Base-by-base conservation (phyloP, 2,113 vertebrate species). In the Tupaia chinensis region DNA sequence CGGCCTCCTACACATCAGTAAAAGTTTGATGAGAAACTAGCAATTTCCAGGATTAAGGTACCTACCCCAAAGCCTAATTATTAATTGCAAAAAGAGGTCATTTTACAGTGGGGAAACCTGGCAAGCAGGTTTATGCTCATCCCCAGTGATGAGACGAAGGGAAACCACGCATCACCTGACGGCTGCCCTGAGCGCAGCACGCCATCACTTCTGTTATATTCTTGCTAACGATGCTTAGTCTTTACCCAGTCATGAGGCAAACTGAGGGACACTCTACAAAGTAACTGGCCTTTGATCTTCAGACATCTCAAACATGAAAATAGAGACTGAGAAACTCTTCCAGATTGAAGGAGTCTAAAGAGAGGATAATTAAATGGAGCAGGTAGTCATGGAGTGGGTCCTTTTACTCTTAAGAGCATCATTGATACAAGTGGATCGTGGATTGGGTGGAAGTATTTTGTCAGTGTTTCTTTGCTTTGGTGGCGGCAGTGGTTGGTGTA, bases 251-350 rank as follows among this genome's bases (percentile, higher is more conserved):
- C 15, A 25, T 6, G 4, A 86, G 54, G 29, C n/a, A 66, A 20
- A 66, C 11, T 65, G 70, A 76, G 34, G 56, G 15, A 14, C 23
- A 68, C 32, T 34, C 79, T 89, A 9, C 68, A 84, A 58, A 79
- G 54, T 94, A 79, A 79, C 20, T 66, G 27, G 17, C 27, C 84
- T 88, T 27, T 92, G 44, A 72, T 90, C 34, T 87, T 93, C 56
- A 81, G 3, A 65, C 15, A 70, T 82, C 32, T 86, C 34, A 87
- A 90, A 29, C n/a, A 70, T 77, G 74, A 80, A 89, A 72, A 58
- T 60, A 74, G 74, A 80, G 54, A 44, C 44, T 44, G 44, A 61
- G 44, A 87, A 22, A 29, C 29, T 77, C 56, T 86, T 80, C 2
- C 10, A 44, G 10, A 34, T 88, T 94, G 34, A 69, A 85, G 27